Evolutionary conservation across 30 jellyfish, hydroid and myxozoan species (phyloP).

Genomic region (Cassiopea andromeda): DNA sequence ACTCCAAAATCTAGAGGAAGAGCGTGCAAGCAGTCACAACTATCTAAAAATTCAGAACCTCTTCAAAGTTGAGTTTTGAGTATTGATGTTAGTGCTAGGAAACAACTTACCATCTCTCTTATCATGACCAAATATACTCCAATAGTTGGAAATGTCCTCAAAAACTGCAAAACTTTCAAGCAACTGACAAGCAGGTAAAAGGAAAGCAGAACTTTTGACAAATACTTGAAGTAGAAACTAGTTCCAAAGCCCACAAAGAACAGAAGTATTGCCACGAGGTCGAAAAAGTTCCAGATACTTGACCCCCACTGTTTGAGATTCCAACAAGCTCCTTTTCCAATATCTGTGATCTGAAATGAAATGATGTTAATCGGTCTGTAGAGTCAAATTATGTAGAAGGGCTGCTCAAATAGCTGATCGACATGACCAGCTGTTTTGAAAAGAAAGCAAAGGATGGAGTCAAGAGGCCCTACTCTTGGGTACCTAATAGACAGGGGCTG

Average conservation of each 20-base stretch:
- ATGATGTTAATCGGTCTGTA: not conserved
- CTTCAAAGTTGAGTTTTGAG: too few species aligned
- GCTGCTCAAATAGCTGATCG: too few species aligned
- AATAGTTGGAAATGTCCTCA: constrained; percentile 2
- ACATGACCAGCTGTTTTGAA: too few species aligned
- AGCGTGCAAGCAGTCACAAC: too few species aligned
- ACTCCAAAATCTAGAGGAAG: too few species aligned
- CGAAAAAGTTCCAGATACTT: constrained; percentile 65
- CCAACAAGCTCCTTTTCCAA: not conserved
- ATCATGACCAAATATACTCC: constrained; percentile 79
- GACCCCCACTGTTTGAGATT: constrained; percentile 35
- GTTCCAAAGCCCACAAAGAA: constrained; percentile 30
- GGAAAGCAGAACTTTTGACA: constrained; percentile 31
- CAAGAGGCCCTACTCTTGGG: not conserved
- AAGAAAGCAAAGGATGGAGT: not conserved
- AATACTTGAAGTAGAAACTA: not conserved
- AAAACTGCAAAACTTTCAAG: constrained; percentile 42
- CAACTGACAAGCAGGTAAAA: constrained; percentile 34
- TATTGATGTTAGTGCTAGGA: too few species aligned
- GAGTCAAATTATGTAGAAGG: too few species aligned
- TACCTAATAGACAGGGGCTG: not conserved
- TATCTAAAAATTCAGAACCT: too few species aligned
- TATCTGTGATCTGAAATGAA: constrained; percentile 29
- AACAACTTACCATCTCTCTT: constrained; percentile 54
- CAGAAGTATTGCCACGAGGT: constrained; percentile 24